Evolutionary conservation across 2,797 vertebrate species (phyloP), one percentile per base, ranked within the genome.

Genomic region (Coregonus ussuriensis): DNA sequence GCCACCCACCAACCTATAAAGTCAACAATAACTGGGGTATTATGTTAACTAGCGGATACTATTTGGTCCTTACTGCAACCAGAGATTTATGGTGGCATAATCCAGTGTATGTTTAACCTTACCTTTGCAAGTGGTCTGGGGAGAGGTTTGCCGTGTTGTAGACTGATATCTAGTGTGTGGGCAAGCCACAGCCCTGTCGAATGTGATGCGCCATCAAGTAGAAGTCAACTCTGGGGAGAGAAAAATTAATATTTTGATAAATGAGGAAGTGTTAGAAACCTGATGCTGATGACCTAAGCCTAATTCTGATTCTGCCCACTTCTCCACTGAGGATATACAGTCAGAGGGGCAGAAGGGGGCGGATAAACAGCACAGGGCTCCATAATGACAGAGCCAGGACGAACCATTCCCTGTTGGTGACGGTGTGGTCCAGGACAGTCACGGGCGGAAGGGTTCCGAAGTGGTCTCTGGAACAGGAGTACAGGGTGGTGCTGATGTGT

Each of bases 51-150:
- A 7, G 56, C 6, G 21, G 56, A 62, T 33, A 25, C 7, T 63
- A 31, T 16, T 67, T 33, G n/a, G 56, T 29, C 7, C 1, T 9
- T 2, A 21, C 35, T 14, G n/a, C 11, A 14, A 41, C 37, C 37
- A 41, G 13, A 37, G 56, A 15, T 21, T 21, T 62, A 11, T 62
- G n/a, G n/a, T 62, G 56, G 21, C 7, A 25, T 25, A 25, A 25
- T 62, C 21, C 54, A 59, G 6, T 62, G 56, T 21, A 13, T 51
- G 69, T 18, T 31, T 62, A 51, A 63, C 0, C 5, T 2, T 87
- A 97, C 97, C 97, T 96, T 89, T 99, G 97, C 77, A 99, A 84
- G 79, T 99, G 97, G 91, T 99, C 97, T 0, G 93, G 91, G 78
- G 90, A 92, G 72, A 99, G 94, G 79, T 94, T 96, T 76, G 96